These are phyloP conservation scores for Rhizoglyphus robini DNA, from an alignment of 1,140 invertebrate genomes.

Conservation along the genomic window DNA sequence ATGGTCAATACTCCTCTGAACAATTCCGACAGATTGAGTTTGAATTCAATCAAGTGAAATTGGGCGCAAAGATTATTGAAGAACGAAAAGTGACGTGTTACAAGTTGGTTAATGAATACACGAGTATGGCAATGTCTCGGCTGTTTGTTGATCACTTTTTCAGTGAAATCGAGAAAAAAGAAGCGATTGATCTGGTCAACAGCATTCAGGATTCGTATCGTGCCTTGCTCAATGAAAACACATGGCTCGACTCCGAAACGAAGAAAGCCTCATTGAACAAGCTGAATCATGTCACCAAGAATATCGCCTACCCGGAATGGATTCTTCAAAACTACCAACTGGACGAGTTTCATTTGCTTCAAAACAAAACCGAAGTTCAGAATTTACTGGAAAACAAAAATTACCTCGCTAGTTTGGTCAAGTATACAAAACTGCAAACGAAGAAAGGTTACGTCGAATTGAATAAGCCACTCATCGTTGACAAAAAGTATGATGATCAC, in stretches of 20 bases:
- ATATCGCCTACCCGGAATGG: slow-evolving; percentile 40
- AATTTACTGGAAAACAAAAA: neutral
- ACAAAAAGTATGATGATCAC: too few species aligned
- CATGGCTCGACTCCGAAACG: slow-evolving; percentile 84
- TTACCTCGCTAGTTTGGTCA: neutral
- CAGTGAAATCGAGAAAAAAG: neutral
- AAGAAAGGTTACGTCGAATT: neutral
- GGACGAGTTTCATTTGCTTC: neutral
- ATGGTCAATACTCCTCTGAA: slow-evolving; percentile 52
- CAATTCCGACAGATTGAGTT: slow-evolving; percentile 36
- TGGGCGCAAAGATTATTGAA: slow-evolving; percentile 31
- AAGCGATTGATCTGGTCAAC: slow-evolving; percentile 46
- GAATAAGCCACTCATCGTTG: neutral
- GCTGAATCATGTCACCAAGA: slow-evolving; percentile 34
- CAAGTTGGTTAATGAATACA: slow-evolving; percentile 33
- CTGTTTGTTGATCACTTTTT: slow-evolving; percentile 8
- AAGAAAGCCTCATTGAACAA: slow-evolving; percentile 45
- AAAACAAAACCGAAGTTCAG: neutral
- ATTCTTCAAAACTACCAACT: slow-evolving; percentile 36
- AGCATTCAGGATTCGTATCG: slow-evolving; percentile 28
- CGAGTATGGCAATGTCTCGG: slow-evolving; percentile 38
- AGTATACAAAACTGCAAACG: neutral
- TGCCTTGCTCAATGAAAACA: slow-evolving; percentile 39
- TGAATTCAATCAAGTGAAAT: slow-evolving; percentile 37
- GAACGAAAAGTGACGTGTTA: slow-evolving; percentile 36